Evolutionary conservation across 2,113 vertebrate species (phyloP), one percentile per base, ranked within the genome.

Genomic region (Oreocharis arfaki): DNA sequence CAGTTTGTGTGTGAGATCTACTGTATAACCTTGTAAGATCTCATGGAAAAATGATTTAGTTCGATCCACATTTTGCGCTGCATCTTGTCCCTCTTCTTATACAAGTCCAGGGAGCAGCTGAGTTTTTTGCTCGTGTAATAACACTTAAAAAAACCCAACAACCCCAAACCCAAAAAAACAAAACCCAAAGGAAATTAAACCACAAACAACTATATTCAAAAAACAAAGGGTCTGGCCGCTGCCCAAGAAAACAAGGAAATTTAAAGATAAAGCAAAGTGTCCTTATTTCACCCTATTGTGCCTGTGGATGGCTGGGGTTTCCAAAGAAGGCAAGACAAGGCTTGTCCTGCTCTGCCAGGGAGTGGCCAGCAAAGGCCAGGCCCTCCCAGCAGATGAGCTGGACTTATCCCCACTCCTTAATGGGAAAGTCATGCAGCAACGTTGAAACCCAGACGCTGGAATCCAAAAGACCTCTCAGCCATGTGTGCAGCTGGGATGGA

Each of bases 201-300:
- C 86, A 96, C 93, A 96, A 96, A 96, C 87, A 97, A 94, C 87
- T 84, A 93, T 95, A 96, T 96, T 95, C 88, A 90, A 96, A 97
- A 96, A 96, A 97, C 91, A 96, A 96, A 97, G 83, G 74, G 71
- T 68, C 92, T 97, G 97, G 96, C 97, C 2, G 9, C 70, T 92
- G 70, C 80, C 88, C 96, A 97, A 90, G 90, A 92, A 95, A 95
- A 90, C 91, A 97, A 97, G 96, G 96, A 97, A 97, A 97, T 97
- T 96, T 96, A 96, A 96, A 97, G 96, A 97, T 96, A 96, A 97
- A 96, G 93, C 90, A 85, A 90, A 83, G 68, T 97, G 96, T 97
- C 97, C 96, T 96, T 56, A 70, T 84, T 96, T 97, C 85, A 97
- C 96, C 96, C 78, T 1, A 2, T 35, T 78, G 80, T 2, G 88